Percentiles rank a stretch among this genome's conserved stretches.
Conservation (phyloP, 2,888 invertebrate genomes). For the Nebria salina region DNA sequence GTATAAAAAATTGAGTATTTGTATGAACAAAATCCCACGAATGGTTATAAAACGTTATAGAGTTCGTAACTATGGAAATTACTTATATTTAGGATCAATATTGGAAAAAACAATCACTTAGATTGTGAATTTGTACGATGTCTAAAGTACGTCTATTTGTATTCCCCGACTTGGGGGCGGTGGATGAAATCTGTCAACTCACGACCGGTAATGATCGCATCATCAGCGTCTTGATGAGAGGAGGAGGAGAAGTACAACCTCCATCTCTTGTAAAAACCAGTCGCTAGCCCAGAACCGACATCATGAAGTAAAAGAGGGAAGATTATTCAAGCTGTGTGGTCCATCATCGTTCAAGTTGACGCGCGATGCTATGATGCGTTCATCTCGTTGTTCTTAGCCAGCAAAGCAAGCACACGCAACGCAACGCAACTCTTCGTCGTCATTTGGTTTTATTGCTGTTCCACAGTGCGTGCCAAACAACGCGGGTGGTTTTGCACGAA, state of each 20-base stretch:
- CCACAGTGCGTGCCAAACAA: background rate
- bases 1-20: too few species aligned
- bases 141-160: background rate
- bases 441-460: too few species aligned
- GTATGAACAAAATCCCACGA: too few species aligned
- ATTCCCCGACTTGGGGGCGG: background rate
- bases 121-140: background rate
- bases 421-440: too few species aligned
- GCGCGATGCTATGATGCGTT: background rate
- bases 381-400: background rate
- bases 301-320: background rate
- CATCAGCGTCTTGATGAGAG: background rate
- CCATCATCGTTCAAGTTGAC: conserved; percentile 1
- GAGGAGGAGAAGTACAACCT: background rate
- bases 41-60: too few species aligned
- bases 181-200: background rate
- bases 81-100: too few species aligned
- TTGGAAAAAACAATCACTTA: background rate
- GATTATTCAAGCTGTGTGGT: conserved; percentile 1
- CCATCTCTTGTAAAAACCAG: background rate
- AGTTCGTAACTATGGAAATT: too few species aligned
- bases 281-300: background rate
- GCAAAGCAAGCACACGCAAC: too few species aligned
- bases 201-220: background rate
- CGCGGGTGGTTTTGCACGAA: background rate